Conservation (phyloP, 2,113 vertebrate species). For the Phaetusa simplex region DNA sequence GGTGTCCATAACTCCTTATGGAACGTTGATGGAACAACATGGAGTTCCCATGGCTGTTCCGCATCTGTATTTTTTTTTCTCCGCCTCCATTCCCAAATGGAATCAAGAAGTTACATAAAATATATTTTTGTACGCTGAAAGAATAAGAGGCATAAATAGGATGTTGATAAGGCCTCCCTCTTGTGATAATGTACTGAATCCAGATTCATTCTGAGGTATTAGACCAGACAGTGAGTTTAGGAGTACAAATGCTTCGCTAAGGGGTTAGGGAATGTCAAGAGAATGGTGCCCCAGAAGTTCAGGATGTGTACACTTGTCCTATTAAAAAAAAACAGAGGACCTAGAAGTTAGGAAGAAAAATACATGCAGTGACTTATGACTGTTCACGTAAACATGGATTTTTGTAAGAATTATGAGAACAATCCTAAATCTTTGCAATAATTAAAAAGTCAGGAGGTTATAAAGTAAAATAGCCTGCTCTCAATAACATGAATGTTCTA, state of each 20-base stretch:
- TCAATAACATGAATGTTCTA: background rate
- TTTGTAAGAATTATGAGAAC: background rate
- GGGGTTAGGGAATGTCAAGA: background rate
- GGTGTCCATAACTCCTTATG: background rate
- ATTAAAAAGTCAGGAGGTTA: background rate
- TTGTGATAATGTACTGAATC: background rate
- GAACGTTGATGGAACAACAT: background rate
- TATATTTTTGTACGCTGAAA: background rate
- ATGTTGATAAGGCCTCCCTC: slow-evolving; percentile 45
- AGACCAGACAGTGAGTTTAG: background rate
- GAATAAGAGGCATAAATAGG: background rate
- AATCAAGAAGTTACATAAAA: background rate
- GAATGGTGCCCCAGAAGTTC: background rate
- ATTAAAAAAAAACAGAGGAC: background rate
- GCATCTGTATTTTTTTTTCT: background rate
- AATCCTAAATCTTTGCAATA: background rate
- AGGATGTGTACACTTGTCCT: background rate
- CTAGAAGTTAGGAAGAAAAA: background rate
- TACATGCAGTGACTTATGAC: background rate
- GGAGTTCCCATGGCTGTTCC: background rate
- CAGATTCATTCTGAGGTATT: background rate
- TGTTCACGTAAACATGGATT: background rate
- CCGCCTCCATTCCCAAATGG: background rate
- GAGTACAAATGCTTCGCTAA: background rate
- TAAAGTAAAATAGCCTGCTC: background rate